Percentiles rank a stretch among this genome's conserved stretches.
Conservation (phyloP, 1,140 invertebrate genomes). For the Meloidogyne hapla region DNA sequence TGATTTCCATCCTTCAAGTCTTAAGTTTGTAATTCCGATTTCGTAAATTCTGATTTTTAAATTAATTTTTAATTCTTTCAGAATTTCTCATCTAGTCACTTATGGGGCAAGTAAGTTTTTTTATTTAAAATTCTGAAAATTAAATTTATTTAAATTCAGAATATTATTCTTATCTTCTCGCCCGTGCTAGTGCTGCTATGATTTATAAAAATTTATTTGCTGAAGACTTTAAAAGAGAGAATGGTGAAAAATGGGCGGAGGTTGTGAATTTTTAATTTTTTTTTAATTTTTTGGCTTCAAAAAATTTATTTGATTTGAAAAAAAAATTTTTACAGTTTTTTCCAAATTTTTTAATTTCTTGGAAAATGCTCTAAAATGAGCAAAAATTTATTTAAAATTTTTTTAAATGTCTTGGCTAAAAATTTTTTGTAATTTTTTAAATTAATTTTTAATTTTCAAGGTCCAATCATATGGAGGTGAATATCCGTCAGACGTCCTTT, state of each 20-base stretch:
- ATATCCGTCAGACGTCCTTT: constrained; percentile 47
- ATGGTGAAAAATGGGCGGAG: constrained; percentile 53
- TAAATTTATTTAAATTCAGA: constrained; percentile 63
- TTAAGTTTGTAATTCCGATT: no score
- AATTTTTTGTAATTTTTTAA: no score
- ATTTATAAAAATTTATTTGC: constrained; percentile 89
- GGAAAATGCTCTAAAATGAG: no score
- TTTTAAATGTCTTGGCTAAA: no score
- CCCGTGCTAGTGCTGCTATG: constrained; percentile 83
- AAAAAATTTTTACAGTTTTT: no score
- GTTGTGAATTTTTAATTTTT: constrained; percentile 26
- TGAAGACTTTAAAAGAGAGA: constrained; percentile 72
- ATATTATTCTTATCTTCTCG: constrained; percentile 95
- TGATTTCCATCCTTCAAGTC: no score
- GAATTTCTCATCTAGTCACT: constrained; percentile 85
- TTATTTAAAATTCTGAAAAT: background rate
- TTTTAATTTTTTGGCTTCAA: background rate
- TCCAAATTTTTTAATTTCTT: no score
- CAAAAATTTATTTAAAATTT: no score
- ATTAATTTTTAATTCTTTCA: constrained; percentile 19
- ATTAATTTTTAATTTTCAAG: constrained; percentile 38
- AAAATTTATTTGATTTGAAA: no score
- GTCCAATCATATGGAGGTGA: constrained; percentile 62
- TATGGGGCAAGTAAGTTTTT: constrained; percentile 78
- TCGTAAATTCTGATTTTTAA: constrained; percentile 7